A percentile compares a stretch with the other conserved stretches of the same genome.
phyloP scores from a whole-genome alignment of 2,113 vertebrate genomes.

The Misgurnus anguillicaudatus region DNA sequence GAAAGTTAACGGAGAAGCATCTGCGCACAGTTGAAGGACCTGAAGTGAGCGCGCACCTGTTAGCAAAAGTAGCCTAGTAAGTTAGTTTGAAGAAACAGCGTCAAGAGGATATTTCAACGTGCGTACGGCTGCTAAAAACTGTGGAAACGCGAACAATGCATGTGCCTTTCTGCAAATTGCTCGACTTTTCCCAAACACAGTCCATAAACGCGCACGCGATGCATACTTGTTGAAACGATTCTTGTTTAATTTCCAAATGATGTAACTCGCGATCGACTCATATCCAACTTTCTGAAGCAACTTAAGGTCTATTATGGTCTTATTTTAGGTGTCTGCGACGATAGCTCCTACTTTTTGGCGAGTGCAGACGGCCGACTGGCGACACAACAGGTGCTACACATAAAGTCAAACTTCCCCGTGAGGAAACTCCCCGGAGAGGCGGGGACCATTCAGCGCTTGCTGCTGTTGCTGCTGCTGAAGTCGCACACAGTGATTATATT shows the following conservation, averaged over 20 bases:
- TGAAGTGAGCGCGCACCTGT: conserved; percentile 80
- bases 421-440: conserved; percentile 73
- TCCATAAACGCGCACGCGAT: neutral
- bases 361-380: conserved; percentile 68
- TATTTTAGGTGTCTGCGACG: conserved; percentile 48
- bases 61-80: conserved; percentile 60
- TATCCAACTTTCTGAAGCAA: conserved; percentile 13
- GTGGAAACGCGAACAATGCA: neutral
- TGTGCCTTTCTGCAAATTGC: neutral
- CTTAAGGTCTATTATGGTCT: conserved; percentile 26
- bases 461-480: conserved; percentile 15
- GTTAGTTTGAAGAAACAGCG: conserved; percentile 8
- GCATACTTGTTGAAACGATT: neutral
- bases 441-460: conserved; percentile 67
- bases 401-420: conserved; percentile 67
- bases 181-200: neutral
- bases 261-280: neutral
- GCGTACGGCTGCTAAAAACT: neutral
- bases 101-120: neutral
- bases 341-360: conserved; percentile 58
- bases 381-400: conserved; percentile 83
- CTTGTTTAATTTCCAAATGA: neutral
- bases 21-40: neutral
- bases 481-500: neutral
- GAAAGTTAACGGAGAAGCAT: conserved; percentile 67